Conservation (phyloP, 2,113 vertebrate species). For the Phalacrocorax pelagicus region DNA sequence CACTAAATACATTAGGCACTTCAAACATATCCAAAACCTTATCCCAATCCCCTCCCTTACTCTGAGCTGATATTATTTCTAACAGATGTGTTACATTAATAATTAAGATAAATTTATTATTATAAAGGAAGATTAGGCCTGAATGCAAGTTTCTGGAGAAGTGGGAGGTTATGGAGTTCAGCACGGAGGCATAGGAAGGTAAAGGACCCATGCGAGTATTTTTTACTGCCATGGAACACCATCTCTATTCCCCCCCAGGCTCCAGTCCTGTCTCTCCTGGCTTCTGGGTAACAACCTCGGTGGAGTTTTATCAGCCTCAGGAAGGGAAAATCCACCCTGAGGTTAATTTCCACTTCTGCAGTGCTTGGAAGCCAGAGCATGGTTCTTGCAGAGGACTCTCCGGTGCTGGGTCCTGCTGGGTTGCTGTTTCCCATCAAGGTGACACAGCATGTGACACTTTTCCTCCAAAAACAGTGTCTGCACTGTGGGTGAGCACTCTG, state of each 20-base stretch:
- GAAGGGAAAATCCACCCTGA: neutral
- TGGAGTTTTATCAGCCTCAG: neutral
- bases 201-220: neutral
- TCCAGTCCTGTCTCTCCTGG: neutral
- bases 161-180: neutral
- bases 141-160: neutral
- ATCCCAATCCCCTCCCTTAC: neutral
- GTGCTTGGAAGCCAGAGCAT: neutral
- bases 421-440: neutral
- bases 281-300: neutral
- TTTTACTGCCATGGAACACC: neutral
- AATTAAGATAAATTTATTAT: neutral
- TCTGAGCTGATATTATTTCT: neutral
- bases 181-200: neutral
- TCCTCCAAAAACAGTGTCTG: neutral
- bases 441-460: neutral
- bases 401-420: neutral
- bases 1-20: neutral
- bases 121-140: neutral
- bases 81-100: neutral
- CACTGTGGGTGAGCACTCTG: neutral
- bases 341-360: neutral
- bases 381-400: neutral
- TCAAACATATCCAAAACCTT: neutral
- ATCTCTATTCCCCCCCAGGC: neutral